Conservation (phyloP, 2,888 invertebrate species). For the Harmothoe impar region DNA sequence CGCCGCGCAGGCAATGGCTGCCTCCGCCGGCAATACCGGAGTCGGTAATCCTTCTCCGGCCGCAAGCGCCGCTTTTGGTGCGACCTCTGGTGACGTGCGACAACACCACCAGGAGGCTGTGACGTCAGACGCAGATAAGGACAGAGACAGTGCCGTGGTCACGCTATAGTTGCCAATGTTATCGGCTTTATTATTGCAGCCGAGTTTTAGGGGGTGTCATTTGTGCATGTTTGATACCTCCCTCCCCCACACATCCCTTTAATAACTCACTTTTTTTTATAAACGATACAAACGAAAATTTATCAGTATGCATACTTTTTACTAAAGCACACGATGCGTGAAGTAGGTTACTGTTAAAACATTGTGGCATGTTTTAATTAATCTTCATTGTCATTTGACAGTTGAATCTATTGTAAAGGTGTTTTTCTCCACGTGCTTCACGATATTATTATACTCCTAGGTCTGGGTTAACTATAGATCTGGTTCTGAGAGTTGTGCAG, state of each 20-base stretch:
- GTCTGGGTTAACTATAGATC: not conserved
- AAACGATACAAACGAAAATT: not conserved
- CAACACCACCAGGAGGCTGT: not conserved
- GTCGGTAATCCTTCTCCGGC: too few relatives aligned
- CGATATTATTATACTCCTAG: not conserved
- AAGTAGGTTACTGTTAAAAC: too few relatives aligned
- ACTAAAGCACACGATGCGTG: not conserved
- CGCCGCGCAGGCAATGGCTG: too few relatives aligned
- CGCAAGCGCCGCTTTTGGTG: too few relatives aligned
- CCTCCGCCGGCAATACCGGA: not conserved
- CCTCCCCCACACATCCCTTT: not conserved
- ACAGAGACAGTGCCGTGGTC: conserved; percentile 62
- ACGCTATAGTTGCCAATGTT: conserved; percentile 54
- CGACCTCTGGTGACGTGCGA: not conserved
- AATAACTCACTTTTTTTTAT: conserved; percentile 1
- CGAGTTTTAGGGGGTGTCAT: not conserved
- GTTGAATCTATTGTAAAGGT: not conserved
- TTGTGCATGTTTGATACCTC: not conserved
- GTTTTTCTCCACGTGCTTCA: not conserved
- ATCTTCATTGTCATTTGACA: not conserved
- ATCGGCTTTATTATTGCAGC: not conserved
- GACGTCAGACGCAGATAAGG: conserved; percentile 27
- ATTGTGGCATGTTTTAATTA: too few relatives aligned
- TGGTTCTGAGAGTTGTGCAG: conserved; percentile 49
- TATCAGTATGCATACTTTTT: not conserved